phyloP scores from a whole-genome alignment of 1,140 invertebrate genomes.

The Tetragnatha versicolor region DNA sequence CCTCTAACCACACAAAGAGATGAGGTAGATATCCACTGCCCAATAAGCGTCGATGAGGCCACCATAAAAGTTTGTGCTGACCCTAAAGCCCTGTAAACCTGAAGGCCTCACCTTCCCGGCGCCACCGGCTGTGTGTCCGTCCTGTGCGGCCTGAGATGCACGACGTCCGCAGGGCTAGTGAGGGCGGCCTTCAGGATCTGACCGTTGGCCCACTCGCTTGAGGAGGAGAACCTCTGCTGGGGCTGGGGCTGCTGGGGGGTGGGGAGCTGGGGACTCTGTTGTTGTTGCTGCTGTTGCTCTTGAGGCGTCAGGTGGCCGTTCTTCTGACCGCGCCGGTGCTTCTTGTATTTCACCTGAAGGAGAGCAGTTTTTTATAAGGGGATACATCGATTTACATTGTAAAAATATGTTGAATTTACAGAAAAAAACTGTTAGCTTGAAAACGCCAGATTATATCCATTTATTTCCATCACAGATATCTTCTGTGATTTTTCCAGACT shows the following conservation, averaged over 20 bases:
- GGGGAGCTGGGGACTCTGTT: not conserved
- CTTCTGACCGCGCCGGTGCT: conserved; percentile 82
- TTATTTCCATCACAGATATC: too few relatives aligned
- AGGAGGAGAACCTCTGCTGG: not conserved
- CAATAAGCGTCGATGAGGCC: too few relatives aligned
- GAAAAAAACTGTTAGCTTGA: too few relatives aligned
- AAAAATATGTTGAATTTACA: too few relatives aligned
- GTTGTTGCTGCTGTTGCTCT: conserved; percentile 7
- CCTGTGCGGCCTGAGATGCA: conserved; percentile 81
- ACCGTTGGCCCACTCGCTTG: conserved; percentile 65
- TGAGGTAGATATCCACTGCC: too few relatives aligned
- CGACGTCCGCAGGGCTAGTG: conserved; percentile 90
- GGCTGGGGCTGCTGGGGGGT: conserved; percentile 6
- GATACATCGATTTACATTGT: not conserved
- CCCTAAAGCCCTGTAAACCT: too few relatives aligned
- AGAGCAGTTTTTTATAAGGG: not conserved
- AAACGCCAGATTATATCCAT: too few relatives aligned
- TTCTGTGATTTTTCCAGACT: too few relatives aligned
- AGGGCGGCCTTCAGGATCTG: conserved; percentile 92
- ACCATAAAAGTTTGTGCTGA: too few relatives aligned
- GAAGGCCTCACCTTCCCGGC: too few relatives aligned
- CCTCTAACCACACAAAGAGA: too few relatives aligned
- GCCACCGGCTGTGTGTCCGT: conserved; percentile 70
- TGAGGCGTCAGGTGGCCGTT: conserved; percentile 62
- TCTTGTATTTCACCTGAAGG: conserved; percentile 92